phyloP scores from a whole-genome alignment of 2,113 vertebrate genomes.

The Hippopotamus amphibius region DNA sequence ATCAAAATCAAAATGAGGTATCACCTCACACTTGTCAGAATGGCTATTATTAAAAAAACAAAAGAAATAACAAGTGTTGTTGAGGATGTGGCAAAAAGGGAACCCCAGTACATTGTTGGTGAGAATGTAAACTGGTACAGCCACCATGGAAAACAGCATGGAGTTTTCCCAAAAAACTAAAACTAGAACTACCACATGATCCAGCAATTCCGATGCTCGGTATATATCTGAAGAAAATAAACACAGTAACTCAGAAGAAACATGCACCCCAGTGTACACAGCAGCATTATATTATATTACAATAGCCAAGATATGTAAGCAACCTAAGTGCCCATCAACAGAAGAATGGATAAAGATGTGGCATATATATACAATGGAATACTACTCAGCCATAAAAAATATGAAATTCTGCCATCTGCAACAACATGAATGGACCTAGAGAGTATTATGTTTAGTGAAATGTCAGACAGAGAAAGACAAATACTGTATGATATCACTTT shows the following conservation, averaged over 20 bases:
- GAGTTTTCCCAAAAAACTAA: not conserved
- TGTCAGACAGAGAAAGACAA: not conserved
- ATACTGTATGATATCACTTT: not conserved
- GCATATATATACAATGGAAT: not conserved
- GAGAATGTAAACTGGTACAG: not conserved
- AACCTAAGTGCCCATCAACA: not conserved
- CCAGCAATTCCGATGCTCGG: not conserved
- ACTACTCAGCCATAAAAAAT: not conserved
- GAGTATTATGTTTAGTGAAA: not conserved
- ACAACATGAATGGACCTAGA: not conserved
- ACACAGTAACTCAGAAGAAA: not conserved
- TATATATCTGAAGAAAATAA: not conserved
- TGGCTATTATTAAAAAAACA: not conserved
- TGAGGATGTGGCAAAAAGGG: not conserved
- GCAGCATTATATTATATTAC: not conserved
- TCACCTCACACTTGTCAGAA: not conserved
- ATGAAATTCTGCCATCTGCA: not conserved
- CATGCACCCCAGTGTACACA: not conserved
- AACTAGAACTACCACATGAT: not conserved
- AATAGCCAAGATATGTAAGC: not conserved
- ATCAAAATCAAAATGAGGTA: not conserved
- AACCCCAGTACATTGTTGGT: accelerated
- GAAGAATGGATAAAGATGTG: not conserved
- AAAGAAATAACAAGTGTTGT: not conserved
- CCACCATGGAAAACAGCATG: not conserved